Evolutionary conservation across 1,140 invertebrate species (phyloP).

Genomic region (Drosophila arawakana): DNA sequence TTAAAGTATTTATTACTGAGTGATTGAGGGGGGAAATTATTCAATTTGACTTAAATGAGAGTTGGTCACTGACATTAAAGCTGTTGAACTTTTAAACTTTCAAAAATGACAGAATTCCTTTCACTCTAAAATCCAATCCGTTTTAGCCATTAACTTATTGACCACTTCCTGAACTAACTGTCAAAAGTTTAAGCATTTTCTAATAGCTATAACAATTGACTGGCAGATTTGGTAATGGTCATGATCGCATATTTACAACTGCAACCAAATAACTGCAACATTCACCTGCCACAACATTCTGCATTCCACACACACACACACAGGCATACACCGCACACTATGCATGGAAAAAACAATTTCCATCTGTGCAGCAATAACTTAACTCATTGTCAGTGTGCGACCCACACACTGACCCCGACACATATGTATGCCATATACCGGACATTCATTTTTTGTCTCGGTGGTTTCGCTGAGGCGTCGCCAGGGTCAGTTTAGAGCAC

Average conservation of each 20-base stretch:
- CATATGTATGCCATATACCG: constrained; percentile 17
- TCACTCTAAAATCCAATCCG: no score
- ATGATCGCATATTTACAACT: constrained; percentile 38
- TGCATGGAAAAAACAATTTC: constrained; percentile 69
- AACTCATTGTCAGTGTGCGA: constrained; percentile 72
- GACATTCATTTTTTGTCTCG: constrained; percentile 14
- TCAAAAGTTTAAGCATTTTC: not conserved
- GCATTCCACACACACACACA: constrained; percentile 23
- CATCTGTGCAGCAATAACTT: constrained; percentile 75
- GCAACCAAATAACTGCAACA: constrained; percentile 34
- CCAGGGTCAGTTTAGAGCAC: constrained; percentile 63
- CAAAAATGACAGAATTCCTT: no score
- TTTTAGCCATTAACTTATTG: not conserved
- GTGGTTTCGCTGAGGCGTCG: constrained; percentile 58
- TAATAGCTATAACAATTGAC: not conserved
- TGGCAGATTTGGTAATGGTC: constrained; percentile 21
- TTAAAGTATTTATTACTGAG: not conserved
- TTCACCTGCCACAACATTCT: constrained; percentile 47
- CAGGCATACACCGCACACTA: constrained; percentile 2
- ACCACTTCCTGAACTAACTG: not conserved
- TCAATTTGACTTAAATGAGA: not conserved
- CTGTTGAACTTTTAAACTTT: not conserved
- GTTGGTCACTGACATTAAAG: not conserved
- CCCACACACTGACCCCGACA: constrained; percentile 72
- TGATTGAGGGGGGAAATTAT: not conserved